A percentile compares a stretch with the other conserved stretches of the same genome.
phyloP scores from a whole-genome alignment of 2,888 invertebrate genomes.

The Hetaerina titia region DNA sequence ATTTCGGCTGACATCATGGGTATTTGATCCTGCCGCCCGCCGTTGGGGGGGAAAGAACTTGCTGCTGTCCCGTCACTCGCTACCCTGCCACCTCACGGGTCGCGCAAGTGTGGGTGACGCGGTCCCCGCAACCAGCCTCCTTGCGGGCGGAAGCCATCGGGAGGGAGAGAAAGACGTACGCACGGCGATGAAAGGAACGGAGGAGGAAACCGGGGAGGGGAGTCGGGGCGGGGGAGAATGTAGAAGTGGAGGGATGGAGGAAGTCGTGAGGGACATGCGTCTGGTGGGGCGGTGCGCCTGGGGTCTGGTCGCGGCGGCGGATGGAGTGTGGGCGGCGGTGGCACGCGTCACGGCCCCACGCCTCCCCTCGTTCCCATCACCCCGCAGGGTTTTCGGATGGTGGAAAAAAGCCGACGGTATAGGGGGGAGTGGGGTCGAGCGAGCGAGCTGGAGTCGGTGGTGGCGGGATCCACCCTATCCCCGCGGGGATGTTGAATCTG shows the following conservation, averaged over 20 bases:
- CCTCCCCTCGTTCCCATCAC: not conserved
- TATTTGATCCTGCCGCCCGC: too few relatives aligned
- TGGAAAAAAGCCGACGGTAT: too few relatives aligned
- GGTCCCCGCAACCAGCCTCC: too few relatives aligned
- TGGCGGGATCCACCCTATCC: not conserved
- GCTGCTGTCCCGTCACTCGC: too few relatives aligned
- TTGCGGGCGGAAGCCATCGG: too few relatives aligned
- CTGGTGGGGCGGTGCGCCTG: not conserved
- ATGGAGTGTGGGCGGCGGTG: not conserved
- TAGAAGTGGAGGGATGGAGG: not conserved
- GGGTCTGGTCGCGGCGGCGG: not conserved
- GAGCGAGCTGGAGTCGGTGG: not conserved
- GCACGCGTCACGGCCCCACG: conserved; percentile 49
- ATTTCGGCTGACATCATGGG: too few relatives aligned
- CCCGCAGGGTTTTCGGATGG: not conserved
- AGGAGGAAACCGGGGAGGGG: not conserved
- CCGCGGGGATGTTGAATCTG: conserved; percentile 34
- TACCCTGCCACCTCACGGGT: too few relatives aligned
- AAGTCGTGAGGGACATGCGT: not conserved
- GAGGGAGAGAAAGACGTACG: not conserved
- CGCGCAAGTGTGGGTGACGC: too few relatives aligned
- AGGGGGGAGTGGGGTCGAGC: not conserved
- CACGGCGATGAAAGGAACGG: not conserved
- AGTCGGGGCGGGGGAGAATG: not conserved
- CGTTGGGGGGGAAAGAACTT: too few relatives aligned